Evolutionary conservation across 2,797 vertebrate genomes (phyloP), one percentile per base, ranked within the genome.

Genomic region (Triplophysa bombifrons): DNA sequence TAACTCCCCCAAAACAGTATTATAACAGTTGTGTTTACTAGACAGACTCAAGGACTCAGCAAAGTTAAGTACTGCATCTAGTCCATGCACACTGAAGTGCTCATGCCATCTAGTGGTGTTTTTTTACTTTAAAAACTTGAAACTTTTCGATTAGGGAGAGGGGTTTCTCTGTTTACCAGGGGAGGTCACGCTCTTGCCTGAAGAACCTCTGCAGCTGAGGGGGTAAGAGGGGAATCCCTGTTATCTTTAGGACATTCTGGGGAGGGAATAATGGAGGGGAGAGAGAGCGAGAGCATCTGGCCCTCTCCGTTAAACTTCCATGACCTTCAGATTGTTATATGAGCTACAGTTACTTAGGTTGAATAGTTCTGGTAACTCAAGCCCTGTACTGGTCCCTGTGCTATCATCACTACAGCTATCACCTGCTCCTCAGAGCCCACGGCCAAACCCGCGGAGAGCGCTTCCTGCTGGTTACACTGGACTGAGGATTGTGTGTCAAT

Each of bases 321-420:
- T 82, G 86, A 80, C 76, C 81, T 87, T 90, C 82, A 20, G 41
- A 80, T 81, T 88, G 87, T 86, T 84, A 89, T 85, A 86, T 63
- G 60, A 86, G 83, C 79, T 72, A 85, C 72, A 71, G 84, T 68
- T 69, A 78, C 71, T 75, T 76, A 80, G 84, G 69, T 78, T 88
- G 85, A 88, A 85, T 86, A 86, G 88, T 85, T 85, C 58, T 55
- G 77, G 82, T 88, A 91, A 84, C 71, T 63, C 25, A 89, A 77
- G 88, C 84, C 85, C 80, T 25, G 50, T 61, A 66, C 74, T 83
- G 87, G 76, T 89, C 86, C 84, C 81, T 27, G 44, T 68, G 51
- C 74, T 84, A 84, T 86, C n/a, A 7, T 82, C 82, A 58, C 80
- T 61, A 83, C 55, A n/a, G 16, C 71, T 8, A 73, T 81, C 79